Evolutionary conservation across 2,113 vertebrate genomes (phyloP), one percentile per base, ranked within the genome.

Genomic region (Himantopus leucocephalus): DNA sequence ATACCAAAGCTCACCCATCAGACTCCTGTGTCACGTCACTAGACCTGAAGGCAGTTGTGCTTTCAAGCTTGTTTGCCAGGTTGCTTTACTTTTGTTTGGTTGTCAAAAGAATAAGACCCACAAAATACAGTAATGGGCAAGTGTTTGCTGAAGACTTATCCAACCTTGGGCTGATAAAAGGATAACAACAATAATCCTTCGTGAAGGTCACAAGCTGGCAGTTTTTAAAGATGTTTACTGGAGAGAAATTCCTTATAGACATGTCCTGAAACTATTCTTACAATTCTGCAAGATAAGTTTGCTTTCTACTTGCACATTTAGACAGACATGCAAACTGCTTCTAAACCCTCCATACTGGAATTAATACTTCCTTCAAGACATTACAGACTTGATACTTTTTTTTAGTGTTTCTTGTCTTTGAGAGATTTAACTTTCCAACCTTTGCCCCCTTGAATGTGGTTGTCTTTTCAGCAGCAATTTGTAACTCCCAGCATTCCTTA

Each of bases 381-480:
- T 62, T 94, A 35, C 12, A 50, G 37, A 55, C 24, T 66, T 60
- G 17, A 52, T 71, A 23, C 10, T 21, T 34, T 48, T 63, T 43
- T 52, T 68, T 66, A 41, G 4, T 6, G 15, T 86, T 90, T 66
- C 35, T 73, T 78, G 35, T 85, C 43, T 90, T 73, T 27, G 71
- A 76, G 45, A 94, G 62, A n/a, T 62, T 85, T 76, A 75, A 85
- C 62, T 75, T 82, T 41, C 19, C 63, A 82, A 47, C 47, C 47
- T 93, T 94, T 93, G 34, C 67, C 71, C n/a, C 48, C 29, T 62
- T 93, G 75, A 95, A 88, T 47, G 27, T 43, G 37, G 15, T 68
- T 85, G 11, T 53, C 78, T 95, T 94, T 85, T 88, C 75, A 85
- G 67, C 20, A 83, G 71, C 45, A 92, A 34, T 89, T 89, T 92